phyloP scores from a whole-genome alignment of 1,140 invertebrate species.

The Chironomus tepperi region DNA sequence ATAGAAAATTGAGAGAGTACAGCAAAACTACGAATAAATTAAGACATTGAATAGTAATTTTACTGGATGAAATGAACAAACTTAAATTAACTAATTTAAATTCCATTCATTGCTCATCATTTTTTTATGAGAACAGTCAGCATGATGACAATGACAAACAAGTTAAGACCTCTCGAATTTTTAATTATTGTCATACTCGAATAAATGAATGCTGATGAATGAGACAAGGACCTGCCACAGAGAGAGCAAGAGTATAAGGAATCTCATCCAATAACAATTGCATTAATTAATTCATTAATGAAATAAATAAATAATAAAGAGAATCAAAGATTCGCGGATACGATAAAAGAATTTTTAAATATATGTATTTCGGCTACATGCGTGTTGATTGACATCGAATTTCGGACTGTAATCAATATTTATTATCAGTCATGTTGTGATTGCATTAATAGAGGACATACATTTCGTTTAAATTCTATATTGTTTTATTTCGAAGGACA shows the following conservation, averaged over 20 bases:
- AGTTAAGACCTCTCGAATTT: background rate
- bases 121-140: background rate
- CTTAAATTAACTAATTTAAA: background rate
- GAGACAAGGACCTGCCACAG: background rate
- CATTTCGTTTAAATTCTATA: no score
- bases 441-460: background rate
- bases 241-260: background rate
- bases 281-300: no score
- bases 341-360: conserved; percentile 3
- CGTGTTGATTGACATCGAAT: conserved; percentile 7
- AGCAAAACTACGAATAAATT: no score
- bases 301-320: background rate
- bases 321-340: background rate
- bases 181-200: conserved; percentile 1
- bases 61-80: no score
- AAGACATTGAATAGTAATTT: no score
- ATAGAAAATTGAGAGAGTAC: no score
- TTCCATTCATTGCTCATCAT: background rate
- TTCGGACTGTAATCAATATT: background rate
- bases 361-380: background rate
- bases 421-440: background rate
- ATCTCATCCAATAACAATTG: no score
- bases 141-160: background rate
- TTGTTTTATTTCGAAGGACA: no score
- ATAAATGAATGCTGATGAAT: background rate